Base-by-base conservation (phyloP, 1,140 invertebrate genomes). In the Zaprionus tsacasi region DNA sequence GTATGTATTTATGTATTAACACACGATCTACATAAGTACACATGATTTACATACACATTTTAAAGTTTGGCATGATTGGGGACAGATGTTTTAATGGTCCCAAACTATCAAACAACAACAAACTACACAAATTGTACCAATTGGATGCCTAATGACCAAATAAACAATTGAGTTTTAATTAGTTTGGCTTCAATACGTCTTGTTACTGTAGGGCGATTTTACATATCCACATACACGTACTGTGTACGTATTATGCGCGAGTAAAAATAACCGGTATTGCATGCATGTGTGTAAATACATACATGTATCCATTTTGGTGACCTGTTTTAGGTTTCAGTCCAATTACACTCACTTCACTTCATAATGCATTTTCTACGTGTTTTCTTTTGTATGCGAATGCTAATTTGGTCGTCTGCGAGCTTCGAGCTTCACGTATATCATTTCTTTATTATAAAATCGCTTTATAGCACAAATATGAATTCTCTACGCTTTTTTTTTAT, bases 131-230 rank as follows among this genome's bases (percentile, higher is more conserved):
- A 65, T 65, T 57, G 69, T 57, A 52, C 36, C 60, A 70, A 17
- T 38, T 65, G 50, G 52, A 40, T 21, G 40, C 78, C 65, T 72
- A 79, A 86, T 76, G 78, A 72, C n/a, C n/a, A n/a, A n/a, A n/a
- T 63, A 76, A 63, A 78, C 68, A 81, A 81, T 79, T 72, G 82
- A 76, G 78, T 86, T 86, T 72, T 86, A 86, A 86, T 86, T 86
- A 78, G 75, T 65, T 68, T 60, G 72, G 54, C 50, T 67, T 17
- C 10, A 61, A 17, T 33, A 45, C 11, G n/a, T 45, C 13, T 40
- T 67, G 8, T 27, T 21, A 12, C 27, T 38, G 12, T 55, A 33
- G 21, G 27, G 27, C 12, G 21, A 11, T 27, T 11, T 3, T 15
- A 55, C 13, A 25, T 5, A 50, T 30, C 27, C 27, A 35, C 33